phyloP scores from a whole-genome alignment of 2,797 vertebrate genomes.

The Cottoperca gobio region DNA sequence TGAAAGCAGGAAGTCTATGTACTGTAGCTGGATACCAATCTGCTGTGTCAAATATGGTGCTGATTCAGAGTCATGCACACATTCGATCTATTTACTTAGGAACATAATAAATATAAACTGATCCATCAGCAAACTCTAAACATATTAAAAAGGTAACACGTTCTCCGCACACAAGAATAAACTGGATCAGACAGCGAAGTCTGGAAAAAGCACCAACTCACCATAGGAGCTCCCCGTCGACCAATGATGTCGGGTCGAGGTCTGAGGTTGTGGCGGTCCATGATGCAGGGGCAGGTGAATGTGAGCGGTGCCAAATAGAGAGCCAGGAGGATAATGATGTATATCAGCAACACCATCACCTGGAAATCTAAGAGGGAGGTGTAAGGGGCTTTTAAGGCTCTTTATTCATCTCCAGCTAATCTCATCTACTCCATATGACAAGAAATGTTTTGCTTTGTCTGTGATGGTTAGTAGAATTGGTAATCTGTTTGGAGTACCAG shows the following conservation, averaged over 20 bases:
- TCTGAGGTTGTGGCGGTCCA: constrained; percentile 89
- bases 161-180: constrained; percentile 4
- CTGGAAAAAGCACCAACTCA: constrained; percentile 75
- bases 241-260: constrained; percentile 91
- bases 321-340: constrained; percentile 85
- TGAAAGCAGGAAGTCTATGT: constrained; percentile 1
- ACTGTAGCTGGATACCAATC: background rate
- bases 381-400: background rate
- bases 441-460: background rate
- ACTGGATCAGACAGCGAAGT: constrained; percentile 32
- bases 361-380: constrained; percentile 85
- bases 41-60: background rate
- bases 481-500: background rate
- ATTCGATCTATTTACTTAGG: background rate
- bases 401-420: background rate
- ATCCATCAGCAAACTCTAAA: background rate
- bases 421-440: background rate
- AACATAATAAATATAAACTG: background rate
- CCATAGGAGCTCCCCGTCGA: constrained; percentile 93
- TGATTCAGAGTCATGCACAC: background rate
- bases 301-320: constrained; percentile 91
- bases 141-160: background rate
- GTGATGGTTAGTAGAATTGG: background rate
- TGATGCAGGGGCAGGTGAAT: constrained; percentile 95
- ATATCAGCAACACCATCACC: constrained; percentile 86